phyloP scores from a whole-genome alignment of 2,113 vertebrate genomes.

The Nycticryphes semicollaris region DNA sequence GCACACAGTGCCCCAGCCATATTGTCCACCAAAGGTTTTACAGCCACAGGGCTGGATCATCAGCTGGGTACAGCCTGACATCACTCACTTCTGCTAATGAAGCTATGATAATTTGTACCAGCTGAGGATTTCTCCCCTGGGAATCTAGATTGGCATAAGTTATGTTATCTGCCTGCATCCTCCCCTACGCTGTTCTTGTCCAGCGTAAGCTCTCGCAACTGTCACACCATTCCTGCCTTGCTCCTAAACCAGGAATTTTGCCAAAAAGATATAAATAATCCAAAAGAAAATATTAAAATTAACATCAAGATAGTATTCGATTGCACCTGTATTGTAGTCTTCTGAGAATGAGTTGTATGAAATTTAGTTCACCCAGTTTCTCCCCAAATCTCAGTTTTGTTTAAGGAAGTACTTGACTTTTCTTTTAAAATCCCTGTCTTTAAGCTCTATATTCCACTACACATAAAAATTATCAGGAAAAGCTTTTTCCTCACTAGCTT shows the following conservation, averaged over 20 bases:
- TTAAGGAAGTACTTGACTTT: not conserved
- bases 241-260: not conserved
- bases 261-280: not conserved
- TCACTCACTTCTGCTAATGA: not conserved
- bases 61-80: not conserved
- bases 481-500: not conserved
- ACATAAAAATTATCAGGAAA: not conserved
- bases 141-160: not conserved
- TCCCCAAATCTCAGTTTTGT: not conserved
- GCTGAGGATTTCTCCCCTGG: not conserved
- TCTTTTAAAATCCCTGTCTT: not conserved
- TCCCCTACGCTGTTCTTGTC: not conserved
- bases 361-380: not conserved
- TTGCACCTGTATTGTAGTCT: not conserved
- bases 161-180: not conserved
- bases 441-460: not conserved
- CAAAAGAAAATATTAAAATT: not conserved
- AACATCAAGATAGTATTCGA: not conserved
- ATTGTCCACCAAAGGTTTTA: not conserved
- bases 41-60: not conserved
- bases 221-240: not conserved
- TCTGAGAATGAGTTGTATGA: not conserved
- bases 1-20: rapidly evolving
- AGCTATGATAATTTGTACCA: not conserved
- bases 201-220: not conserved